Base-by-base conservation (phyloP, 2,797 vertebrate species). In the Channa striata region DNA sequence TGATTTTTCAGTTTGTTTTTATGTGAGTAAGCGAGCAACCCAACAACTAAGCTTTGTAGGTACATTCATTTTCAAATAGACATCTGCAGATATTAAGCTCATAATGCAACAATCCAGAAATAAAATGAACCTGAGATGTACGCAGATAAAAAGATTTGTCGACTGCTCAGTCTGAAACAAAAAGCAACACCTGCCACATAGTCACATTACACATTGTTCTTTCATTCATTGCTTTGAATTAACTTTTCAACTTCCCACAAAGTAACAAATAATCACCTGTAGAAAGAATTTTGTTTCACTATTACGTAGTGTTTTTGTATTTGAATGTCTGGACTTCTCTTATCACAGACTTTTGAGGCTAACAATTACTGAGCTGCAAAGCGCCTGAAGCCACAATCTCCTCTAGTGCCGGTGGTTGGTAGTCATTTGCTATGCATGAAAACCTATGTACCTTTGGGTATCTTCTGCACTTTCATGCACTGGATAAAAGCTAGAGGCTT, bases 381-480 rank as follows among this genome's bases (percentile, higher is more conserved):
- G 11, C 17, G 8, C 6, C 11, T 14, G n/a, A 3, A 16, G 37
- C 1, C n/a, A 40, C 2, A 40, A 40, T 12, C 6, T 13, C 11
- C 6, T 30, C 16, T 23, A 16, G 25, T 37, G 25, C 25, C 6
- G 12, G 11, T 25, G 17, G 17, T 8, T 43, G 7, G 12, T 25
- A 12, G 9, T 33, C 30, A 59, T 21, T 59, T 30, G 16, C 42
- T 49, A 51, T 23, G 10, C 14, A 30, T 43, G 4, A 16, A 43
- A 36, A 43, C 17, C 42, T 62, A 33, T 17, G 17, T 36, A 43
- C 47, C 58, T 37, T 10, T n/a, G 7, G n/a, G 20, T 43, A 73
- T 19, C 65, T 51, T 59, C 52, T 37, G 37, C 14, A 46, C 23
- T 58, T n/a, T 20, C 30, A 58, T 59, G 30, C 30, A 39, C 57